phyloP scores from a whole-genome alignment of 2,797 vertebrate species.

The Melopsittacus undulatus region DNA sequence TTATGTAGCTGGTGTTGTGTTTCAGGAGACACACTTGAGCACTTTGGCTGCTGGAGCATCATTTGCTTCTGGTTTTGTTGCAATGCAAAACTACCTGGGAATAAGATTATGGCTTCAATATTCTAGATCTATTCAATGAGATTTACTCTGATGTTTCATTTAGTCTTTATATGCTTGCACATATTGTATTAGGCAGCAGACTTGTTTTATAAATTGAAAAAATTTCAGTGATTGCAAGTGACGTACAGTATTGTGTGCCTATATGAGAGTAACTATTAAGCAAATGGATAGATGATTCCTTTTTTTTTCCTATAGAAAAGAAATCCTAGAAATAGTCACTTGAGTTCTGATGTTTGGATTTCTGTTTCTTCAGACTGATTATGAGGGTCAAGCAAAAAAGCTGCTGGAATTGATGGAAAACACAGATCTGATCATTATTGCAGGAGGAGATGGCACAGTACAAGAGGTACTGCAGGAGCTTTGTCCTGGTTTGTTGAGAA shows the following conservation, averaged over 20 bases:
- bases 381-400: conserved; percentile 97
- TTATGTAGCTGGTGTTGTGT: not conserved
- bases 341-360: not conserved
- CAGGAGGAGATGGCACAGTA: conserved; percentile 94
- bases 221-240: not conserved
- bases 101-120: not conserved
- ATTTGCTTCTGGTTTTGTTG: not conserved
- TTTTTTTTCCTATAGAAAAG: not conserved
- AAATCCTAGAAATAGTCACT: not conserved
- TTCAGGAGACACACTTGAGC: not conserved
- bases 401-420: conserved; percentile 92
- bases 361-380: conserved; percentile 87
- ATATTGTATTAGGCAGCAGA: not conserved
- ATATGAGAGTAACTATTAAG: not conserved
- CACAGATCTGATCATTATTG: conserved; percentile 93
- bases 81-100: not conserved
- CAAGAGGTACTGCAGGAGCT: conserved; percentile 85
- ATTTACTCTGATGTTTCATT: not conserved
- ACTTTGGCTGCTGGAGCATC: not conserved
- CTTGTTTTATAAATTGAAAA: not conserved
- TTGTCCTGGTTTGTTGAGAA: not conserved
- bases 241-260: not conserved
- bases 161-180: not conserved
- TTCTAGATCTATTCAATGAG: not conserved
- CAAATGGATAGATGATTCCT: not conserved